Evolutionary conservation across 1,140 invertebrate genomes (phyloP).

Genomic region (Heliothis subflexa): DNA sequence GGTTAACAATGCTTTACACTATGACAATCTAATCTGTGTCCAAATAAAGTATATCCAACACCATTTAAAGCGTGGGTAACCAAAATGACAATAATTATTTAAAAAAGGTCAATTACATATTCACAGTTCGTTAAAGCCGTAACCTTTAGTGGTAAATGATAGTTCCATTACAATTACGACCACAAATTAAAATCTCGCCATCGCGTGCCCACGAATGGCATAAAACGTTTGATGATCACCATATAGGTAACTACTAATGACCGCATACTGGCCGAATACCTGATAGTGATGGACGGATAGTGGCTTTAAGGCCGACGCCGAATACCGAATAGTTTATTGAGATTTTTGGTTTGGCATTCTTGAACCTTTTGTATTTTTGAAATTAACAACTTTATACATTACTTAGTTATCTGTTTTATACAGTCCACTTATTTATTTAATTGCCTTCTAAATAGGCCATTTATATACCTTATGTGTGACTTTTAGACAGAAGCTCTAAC

Average conservation of each 20-base stretch:
- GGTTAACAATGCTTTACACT: too few relatives aligned
- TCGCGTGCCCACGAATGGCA: neutral
- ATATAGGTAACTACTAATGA: constrained; percentile 9
- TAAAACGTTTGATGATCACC: constrained; percentile 4
- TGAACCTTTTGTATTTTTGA: too few relatives aligned
- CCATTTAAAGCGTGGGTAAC: too few relatives aligned
- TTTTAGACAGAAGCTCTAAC: neutral
- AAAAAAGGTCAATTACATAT: neutral
- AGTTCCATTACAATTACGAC: constrained; percentile 3
- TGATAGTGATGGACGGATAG: neutral
- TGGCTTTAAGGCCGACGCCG: neutral
- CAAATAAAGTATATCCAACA: too few relatives aligned
- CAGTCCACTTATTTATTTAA: too few relatives aligned
- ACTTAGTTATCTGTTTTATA: too few relatives aligned
- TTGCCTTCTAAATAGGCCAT: too few relatives aligned
- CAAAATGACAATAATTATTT: neutral
- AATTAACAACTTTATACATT: too few relatives aligned
- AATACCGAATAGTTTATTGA: too few relatives aligned
- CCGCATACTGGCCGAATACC: neutral
- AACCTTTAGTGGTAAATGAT: constrained; percentile 17
- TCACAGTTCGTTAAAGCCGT: constrained; percentile 19
- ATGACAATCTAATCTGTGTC: too few relatives aligned
- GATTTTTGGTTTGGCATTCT: too few relatives aligned
- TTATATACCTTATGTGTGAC: too few relatives aligned
- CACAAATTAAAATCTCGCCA: constrained; percentile 23